These are phyloP conservation scores for Sebastiscus tertius DNA, from an alignment of 2,797 vertebrate species.

Conservation along the genomic window DNA sequence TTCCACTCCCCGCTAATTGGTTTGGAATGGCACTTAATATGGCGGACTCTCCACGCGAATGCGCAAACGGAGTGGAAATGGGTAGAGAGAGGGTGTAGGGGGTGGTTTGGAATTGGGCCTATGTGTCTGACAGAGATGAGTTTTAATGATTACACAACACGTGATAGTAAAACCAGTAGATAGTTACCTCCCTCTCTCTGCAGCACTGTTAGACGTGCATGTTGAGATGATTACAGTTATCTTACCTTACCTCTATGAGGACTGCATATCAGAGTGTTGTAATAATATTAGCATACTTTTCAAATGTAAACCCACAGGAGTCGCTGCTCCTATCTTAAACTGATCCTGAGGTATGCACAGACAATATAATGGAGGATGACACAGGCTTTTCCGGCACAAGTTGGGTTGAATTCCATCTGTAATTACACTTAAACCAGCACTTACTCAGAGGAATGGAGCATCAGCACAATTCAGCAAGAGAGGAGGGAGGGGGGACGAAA, in stretches of 20 bases:
- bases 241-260: background rate
- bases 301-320: conserved; percentile 35
- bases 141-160: background rate
- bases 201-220: background rate
- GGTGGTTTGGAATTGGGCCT: too few relatives aligned
- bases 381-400: conserved; percentile 54
- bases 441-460: conserved; percentile 32
- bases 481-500: background rate
- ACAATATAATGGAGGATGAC: conserved; percentile 70
- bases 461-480: conserved; percentile 17
- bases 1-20: too few relatives aligned
- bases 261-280: conserved; percentile 45
- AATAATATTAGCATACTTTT: conserved; percentile 66
- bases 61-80: too few relatives aligned
- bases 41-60: too few relatives aligned
- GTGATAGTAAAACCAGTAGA: background rate
- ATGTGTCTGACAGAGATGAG: background rate
- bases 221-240: conserved; percentile 9
- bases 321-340: conserved; percentile 67
- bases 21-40: too few relatives aligned
- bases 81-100: too few relatives aligned
- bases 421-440: conserved; percentile 66
- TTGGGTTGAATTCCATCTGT: conserved; percentile 49
- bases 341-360: conserved; percentile 58
- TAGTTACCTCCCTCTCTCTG: background rate